Evolutionary conservation across 2,113 vertebrate species (phyloP), one percentile per base, ranked within the genome.

Genomic region (Todiramphus chloris): DNA sequence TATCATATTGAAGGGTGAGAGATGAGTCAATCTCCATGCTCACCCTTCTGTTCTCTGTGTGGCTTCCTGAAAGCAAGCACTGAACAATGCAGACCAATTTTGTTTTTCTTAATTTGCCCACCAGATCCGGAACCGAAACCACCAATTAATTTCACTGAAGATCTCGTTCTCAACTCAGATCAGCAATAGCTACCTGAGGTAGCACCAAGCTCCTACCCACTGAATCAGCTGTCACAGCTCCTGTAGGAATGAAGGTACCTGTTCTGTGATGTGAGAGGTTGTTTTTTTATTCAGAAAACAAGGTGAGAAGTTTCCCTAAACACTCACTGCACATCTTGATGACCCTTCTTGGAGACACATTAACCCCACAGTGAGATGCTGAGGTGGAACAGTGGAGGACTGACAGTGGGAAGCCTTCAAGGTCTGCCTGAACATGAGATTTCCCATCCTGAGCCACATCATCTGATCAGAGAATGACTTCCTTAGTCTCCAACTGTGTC

Each of bases 101-200:
- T 97, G 28, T 43, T 59, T 94, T 93, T 86, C 68, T 74, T 11
- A 81, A 81, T 96, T 96, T 97, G 94, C 95, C 93, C 96, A 95
- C 93, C 94, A 95, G 94, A 96, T 97, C 96, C 82, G 97, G 97
- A 98, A 98, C 97, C 84, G 97, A 98, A 98, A 98, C 97, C 96
- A 91, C 94, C 95, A 94, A 97, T 97, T 97, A 96, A 97, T 98
- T 98, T 98, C 97, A 97, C 96, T 95, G 89, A 95, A 88, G 66
- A 76, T 94, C 83, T 97, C 27, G 17, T 83, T 94, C 94, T 93
- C 76, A 53, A 37, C 51, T 96, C 93, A 86, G 76, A 82, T 94
- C 93, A 96, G 94, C 96, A 97, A 69, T 87, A 97, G 90, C 64
- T 97, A 74, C 80, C 79, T 93, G 77, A 95, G 95, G 89, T 78